Conservation (phyloP, 1,140 invertebrate species). For the Brachystomella parvula region DNA sequence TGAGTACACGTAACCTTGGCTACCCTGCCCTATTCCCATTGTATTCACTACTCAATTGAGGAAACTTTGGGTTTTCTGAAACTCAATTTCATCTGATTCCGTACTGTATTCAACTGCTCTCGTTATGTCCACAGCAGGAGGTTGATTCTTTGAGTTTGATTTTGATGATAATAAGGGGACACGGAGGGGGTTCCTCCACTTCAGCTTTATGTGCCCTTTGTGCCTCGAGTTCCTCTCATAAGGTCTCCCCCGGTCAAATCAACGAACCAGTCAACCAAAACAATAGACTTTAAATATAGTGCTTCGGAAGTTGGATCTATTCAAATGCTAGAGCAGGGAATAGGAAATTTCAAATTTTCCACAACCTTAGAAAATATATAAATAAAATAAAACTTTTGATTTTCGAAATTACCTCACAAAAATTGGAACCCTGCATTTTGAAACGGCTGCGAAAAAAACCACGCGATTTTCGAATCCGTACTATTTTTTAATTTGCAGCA, state of each 20-base stretch:
- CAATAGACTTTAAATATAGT: neutral
- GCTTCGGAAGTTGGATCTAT: too few species aligned
- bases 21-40: neutral
- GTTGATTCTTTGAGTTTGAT: neutral
- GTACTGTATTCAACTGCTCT: neutral
- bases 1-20: neutral
- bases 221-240: too few species aligned
- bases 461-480: too few species aligned
- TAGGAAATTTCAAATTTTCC: too few species aligned
- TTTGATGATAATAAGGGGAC: neutral
- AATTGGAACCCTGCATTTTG: too few species aligned
- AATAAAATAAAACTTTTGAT: too few species aligned
- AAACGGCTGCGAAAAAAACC: too few species aligned
- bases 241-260: neutral
- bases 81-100: neutral
- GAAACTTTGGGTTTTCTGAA: neutral
- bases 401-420: too few species aligned
- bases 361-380: too few species aligned
- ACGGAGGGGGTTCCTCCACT: neutral
- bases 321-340: too few species aligned
- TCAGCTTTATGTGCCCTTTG: neutral
- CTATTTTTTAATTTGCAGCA: too few species aligned
- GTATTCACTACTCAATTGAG: neutral
- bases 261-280: neutral
- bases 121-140: neutral